Evolutionary conservation across 2,888 invertebrate species (phyloP).

Genomic region (Drosophila neotestacea): DNA sequence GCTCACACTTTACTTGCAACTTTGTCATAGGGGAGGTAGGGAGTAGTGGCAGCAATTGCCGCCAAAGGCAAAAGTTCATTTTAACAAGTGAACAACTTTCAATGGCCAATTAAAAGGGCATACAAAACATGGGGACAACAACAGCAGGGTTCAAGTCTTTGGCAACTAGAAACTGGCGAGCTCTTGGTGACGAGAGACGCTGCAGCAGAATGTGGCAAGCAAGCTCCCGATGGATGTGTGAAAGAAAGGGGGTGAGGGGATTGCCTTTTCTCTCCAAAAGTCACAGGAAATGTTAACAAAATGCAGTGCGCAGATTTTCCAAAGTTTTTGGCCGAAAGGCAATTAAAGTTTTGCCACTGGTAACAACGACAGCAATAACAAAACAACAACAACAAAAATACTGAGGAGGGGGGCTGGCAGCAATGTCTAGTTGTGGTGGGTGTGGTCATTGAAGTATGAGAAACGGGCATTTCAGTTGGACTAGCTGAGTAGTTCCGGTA

Average conservation of each 20-base stretch:
- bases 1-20: slow-evolving; percentile 61
- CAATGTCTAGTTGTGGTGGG: slow-evolving; percentile 11
- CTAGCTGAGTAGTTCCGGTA: slow-evolving; percentile 21
- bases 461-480: slow-evolving; percentile 15
- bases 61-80: slow-evolving; percentile 72
- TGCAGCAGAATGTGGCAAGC: slow-evolving; percentile 3
- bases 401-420: neutral
- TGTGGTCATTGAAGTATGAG: slow-evolving; percentile 26
- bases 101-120: slow-evolving; percentile 80
- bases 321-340: slow-evolving; percentile 71
- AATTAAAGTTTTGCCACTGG: slow-evolving; percentile 69
- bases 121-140: slow-evolving; percentile 85
- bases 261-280: slow-evolving; percentile 83
- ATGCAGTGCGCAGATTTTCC: slow-evolving; percentile 82
- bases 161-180: slow-evolving; percentile 32
- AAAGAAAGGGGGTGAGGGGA: slow-evolving; percentile 45
- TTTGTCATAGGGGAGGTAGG: slow-evolving; percentile 7
- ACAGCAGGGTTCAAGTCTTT: slow-evolving; percentile 45
- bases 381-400: slow-evolving; percentile 15
- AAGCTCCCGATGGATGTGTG: neutral
- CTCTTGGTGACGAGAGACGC: slow-evolving; percentile 19
- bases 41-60: slow-evolving; percentile 24
- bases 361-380: slow-evolving; percentile 21
- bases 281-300: slow-evolving; percentile 87
- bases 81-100: slow-evolving; percentile 81